phyloP scores from a whole-genome alignment of 2,113 vertebrate genomes.

The Spilogale gracilis region DNA sequence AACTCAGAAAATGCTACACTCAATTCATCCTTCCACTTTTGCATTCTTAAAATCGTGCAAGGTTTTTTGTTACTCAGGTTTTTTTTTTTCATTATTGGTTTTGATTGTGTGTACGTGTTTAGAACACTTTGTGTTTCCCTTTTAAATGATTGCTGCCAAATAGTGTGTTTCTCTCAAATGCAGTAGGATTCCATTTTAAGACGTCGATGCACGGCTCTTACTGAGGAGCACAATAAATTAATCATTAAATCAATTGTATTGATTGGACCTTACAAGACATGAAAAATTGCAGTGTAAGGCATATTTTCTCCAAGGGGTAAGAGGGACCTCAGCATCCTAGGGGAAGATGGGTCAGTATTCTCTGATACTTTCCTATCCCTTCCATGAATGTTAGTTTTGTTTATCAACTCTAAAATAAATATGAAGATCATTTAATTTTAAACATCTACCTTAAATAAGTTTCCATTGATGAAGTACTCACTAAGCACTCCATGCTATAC shows the following conservation, averaged over 20 bases:
- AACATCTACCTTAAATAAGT: not conserved
- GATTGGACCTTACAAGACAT: constrained; percentile 71
- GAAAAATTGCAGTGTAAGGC: constrained; percentile 73
- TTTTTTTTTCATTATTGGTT: not conserved
- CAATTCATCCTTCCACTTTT: not conserved
- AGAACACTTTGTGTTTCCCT: constrained; percentile 39
- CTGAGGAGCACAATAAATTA: constrained; percentile 81
- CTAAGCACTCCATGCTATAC: not conserved
- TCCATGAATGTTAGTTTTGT: not conserved
- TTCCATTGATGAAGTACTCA: not conserved
- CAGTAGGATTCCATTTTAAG: constrained; percentile 74
- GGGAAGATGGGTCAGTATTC: not conserved
- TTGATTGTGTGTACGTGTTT: not conserved
- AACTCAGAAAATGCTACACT: not conserved
- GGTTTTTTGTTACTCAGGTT: not conserved
- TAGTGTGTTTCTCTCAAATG: constrained; percentile 69
- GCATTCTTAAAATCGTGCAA: not conserved
- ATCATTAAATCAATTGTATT: constrained; percentile 84
- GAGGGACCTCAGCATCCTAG: not conserved
- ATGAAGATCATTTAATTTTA: constrained; percentile 36
- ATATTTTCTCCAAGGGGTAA: constrained; percentile 41
- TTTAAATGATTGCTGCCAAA: constrained; percentile 76
- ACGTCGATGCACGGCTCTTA: constrained; percentile 81
- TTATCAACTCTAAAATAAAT: constrained; percentile 46
- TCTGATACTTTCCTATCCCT: not conserved